Evolutionary conservation across 2,888 invertebrate genomes (phyloP).

Genomic region (Cerceris ruficornis): DNA sequence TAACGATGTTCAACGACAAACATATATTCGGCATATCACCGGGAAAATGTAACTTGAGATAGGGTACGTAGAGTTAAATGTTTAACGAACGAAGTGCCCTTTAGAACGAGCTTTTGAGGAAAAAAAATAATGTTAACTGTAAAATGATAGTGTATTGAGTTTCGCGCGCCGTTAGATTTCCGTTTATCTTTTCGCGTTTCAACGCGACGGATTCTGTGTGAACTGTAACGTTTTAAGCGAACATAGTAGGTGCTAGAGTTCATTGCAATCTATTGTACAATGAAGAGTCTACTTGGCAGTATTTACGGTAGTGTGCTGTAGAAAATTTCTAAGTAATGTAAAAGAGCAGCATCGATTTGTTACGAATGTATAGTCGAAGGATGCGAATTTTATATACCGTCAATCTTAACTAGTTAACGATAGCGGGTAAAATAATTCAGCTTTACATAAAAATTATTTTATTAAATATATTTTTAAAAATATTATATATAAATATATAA

Average conservation of each 20-base stretch:
- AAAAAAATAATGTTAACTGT: not conserved
- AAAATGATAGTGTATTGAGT: too few relatives aligned
- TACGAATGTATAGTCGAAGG: conserved; percentile 16
- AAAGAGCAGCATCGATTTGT: conserved; percentile 16
- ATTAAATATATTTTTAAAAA: conserved; percentile 51
- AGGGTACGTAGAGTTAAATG: too few relatives aligned
- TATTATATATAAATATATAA: conserved; percentile 4
- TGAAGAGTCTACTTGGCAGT: conserved; percentile 42
- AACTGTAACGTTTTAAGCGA: not conserved
- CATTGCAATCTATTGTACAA: not conserved
- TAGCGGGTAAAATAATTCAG: conserved; percentile 26
- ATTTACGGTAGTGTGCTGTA: conserved; percentile 12
- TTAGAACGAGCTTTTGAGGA: not conserved
- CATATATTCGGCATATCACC: too few relatives aligned
- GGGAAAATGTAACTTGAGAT: too few relatives aligned
- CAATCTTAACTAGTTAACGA: conserved; percentile 23
- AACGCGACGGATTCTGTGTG: not conserved
- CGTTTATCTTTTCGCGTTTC: too few relatives aligned
- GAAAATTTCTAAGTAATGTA: conserved; percentile 15
- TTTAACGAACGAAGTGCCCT: too few relatives aligned
- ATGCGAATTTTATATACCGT: conserved; percentile 19
- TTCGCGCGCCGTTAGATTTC: too few relatives aligned
- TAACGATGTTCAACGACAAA: not conserved
- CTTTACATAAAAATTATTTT: conserved; percentile 41
- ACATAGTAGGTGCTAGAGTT: not conserved